Base-by-base conservation (phyloP, 2,888 invertebrate species). In the Macropis europaea region DNA sequence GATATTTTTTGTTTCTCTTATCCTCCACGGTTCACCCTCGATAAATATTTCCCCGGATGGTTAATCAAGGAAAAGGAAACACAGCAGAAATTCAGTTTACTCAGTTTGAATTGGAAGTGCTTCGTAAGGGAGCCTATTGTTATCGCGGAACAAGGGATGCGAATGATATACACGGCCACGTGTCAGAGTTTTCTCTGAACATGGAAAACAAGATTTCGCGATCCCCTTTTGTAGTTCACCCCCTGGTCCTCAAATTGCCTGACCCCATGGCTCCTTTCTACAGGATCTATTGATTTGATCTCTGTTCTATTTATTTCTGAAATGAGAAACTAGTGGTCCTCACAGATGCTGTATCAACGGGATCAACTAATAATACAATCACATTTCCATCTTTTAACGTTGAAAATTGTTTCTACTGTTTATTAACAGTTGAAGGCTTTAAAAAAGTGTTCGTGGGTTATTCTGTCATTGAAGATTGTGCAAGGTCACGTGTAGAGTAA, bases 191-290 rank as follows among this genome's bases (percentile, higher is more conserved):
- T 79, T 66, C 62, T 66, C 64, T 4, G 62, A 74, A 74, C 68
- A 60, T 63, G 59, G 76, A 79, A 79, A 79, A 74, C 72, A 66
- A 72, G 71, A 74, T 76, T 60, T 52, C 47, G 30, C 54, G 43
- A 68, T 48, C 53, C 68, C 61, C 54, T 52, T 67, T 63, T 71
- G 59, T 79, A 50, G 17, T 7, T 4, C 11, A 17, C 32, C 22
- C 24, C 32, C 52, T 28, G 56, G n/a, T 64, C 42, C 73, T 45
- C 22, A 15, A 63, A 70, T 57, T 57, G 57, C 17, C 7, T 52
- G 57, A 63, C 38, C 57, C 54, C 26, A n/a, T 36, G 7, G 30
- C 2, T 24, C 40, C 26, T 54, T 11, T 32, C 19, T 13, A 2
- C 15, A 22, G 42, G 70, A 30, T 42, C 45, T 7, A 7, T 30